Evolutionary conservation across 2,797 vertebrate species (phyloP).

Genomic region (Rhynchotus rufescens): DNA sequence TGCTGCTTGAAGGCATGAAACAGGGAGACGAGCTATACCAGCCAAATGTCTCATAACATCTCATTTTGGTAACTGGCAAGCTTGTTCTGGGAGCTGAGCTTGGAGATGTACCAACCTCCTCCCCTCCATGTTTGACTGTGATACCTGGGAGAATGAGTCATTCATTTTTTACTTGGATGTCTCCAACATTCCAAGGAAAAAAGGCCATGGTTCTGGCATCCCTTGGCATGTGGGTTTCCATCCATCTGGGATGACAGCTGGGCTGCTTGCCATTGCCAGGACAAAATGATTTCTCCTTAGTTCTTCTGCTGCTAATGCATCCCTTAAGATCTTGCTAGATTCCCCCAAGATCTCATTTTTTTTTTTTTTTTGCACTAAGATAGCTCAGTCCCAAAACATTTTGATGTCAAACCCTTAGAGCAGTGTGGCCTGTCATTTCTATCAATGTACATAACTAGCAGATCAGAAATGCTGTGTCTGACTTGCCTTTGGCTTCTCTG

Average conservation of each 20-base stretch:
- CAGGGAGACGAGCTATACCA: background rate
- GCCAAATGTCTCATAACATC: conserved; percentile 14
- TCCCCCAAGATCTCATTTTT: background rate
- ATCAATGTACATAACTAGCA: background rate
- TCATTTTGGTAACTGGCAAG: conserved; percentile 34
- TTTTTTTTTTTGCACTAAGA: background rate
- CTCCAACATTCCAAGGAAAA: background rate
- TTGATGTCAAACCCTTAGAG: background rate
- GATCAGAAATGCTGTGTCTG: background rate
- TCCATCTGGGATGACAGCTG: conserved; percentile 5
- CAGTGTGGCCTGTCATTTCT: background rate
- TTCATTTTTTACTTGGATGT: conserved; percentile 36
- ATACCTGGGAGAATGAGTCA: conserved; percentile 32
- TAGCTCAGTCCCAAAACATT: background rate
- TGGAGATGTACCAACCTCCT: conserved; percentile 18
- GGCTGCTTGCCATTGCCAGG: conserved; percentile 6
- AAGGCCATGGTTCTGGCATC: conserved; percentile 2
- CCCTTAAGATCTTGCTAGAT: conserved; percentile 5
- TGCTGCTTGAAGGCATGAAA: background rate
- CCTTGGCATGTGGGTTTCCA: background rate
- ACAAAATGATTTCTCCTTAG: conserved; percentile 46
- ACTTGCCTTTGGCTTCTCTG: background rate
- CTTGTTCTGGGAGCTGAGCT: background rate
- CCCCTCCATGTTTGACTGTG: background rate
- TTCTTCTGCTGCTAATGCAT: conserved; percentile 7